A percentile compares a stretch with the other conserved stretches of the same genome.
These are phyloP conservation scores for Erebia ligea DNA, from an alignment of 2,888 invertebrate species.

Conservation along the genomic window DNA sequence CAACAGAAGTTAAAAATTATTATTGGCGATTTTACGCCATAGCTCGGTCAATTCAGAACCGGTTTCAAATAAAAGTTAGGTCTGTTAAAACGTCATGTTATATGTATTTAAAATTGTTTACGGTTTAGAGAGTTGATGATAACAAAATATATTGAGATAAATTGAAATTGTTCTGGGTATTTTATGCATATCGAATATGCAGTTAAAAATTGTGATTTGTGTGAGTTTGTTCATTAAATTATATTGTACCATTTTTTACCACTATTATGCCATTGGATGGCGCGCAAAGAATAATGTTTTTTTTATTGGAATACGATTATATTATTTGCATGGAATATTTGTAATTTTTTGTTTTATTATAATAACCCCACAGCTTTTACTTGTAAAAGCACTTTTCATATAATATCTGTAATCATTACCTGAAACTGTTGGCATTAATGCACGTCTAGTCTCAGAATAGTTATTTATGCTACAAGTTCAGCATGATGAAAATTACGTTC, in stretches of 20 bases:
- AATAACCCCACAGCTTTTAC: too few species aligned
- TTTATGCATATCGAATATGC: slow-evolving; percentile 34
- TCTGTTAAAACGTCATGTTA: not conserved
- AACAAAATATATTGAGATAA: not conserved
- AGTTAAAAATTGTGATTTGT: slow-evolving; percentile 35
- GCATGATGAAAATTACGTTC: too few species aligned
- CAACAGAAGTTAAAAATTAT: too few species aligned
- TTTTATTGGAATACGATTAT: too few species aligned
- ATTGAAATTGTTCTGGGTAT: not conserved
- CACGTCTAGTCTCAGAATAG: too few species aligned
- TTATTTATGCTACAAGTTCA: too few species aligned
- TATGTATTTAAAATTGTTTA: not conserved
- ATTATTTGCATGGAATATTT: too few species aligned
- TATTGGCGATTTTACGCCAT: too few species aligned
- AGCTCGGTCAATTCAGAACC: not conserved
- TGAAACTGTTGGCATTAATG: too few species aligned
- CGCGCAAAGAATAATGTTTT: not conserved
- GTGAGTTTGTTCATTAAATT: slow-evolving; percentile 44
- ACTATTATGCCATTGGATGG: not conserved
- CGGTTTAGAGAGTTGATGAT: not conserved
- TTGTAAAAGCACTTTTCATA: too few species aligned
- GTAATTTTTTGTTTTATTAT: too few species aligned
- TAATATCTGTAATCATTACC: too few species aligned
- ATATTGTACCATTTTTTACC: not conserved
- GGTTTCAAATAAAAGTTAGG: not conserved